phyloP scores from a whole-genome alignment of 1,140 invertebrate species.

The Aphaenogaster rudis region DNA sequence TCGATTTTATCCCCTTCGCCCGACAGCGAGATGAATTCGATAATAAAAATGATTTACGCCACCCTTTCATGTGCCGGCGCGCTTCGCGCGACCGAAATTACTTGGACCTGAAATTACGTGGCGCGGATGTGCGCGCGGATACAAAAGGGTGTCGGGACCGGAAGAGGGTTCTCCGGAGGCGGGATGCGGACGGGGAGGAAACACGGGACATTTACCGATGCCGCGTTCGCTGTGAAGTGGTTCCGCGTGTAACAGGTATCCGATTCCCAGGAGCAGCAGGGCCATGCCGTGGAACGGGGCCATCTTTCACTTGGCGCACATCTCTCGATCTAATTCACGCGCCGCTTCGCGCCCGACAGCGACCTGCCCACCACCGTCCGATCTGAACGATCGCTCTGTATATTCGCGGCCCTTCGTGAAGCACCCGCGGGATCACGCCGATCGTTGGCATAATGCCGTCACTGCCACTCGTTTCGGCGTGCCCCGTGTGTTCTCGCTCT shows the following conservation, averaged over 20 bases:
- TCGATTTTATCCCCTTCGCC: neutral
- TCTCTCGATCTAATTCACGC: slow-evolving; percentile 77
- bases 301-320: slow-evolving; percentile 79
- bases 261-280: slow-evolving; percentile 80
- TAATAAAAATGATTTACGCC: slow-evolving; percentile 55
- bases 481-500: too few species aligned
- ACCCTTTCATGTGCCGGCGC: neutral
- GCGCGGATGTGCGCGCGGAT: neutral
- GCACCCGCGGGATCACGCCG: slow-evolving; percentile 36
- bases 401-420: slow-evolving; percentile 34
- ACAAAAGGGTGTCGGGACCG: neutral
- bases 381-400: slow-evolving; percentile 34
- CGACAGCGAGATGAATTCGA: slow-evolving; percentile 11
- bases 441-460: slow-evolving; percentile 50
- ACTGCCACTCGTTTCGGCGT: neutral
- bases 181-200: neutral
- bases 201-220: slow-evolving; percentile 65
- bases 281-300: slow-evolving; percentile 81
- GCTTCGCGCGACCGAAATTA: slow-evolving; percentile 37
- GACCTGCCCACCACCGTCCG: slow-evolving; percentile 35
- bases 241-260: slow-evolving; percentile 81
- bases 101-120: slow-evolving; percentile 30
- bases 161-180: neutral
- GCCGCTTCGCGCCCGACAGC: slow-evolving; percentile 23
- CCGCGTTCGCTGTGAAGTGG: slow-evolving; percentile 63